Conservation (phyloP, 2,888 invertebrate species). For the Leistus spinibarbis region DNA sequence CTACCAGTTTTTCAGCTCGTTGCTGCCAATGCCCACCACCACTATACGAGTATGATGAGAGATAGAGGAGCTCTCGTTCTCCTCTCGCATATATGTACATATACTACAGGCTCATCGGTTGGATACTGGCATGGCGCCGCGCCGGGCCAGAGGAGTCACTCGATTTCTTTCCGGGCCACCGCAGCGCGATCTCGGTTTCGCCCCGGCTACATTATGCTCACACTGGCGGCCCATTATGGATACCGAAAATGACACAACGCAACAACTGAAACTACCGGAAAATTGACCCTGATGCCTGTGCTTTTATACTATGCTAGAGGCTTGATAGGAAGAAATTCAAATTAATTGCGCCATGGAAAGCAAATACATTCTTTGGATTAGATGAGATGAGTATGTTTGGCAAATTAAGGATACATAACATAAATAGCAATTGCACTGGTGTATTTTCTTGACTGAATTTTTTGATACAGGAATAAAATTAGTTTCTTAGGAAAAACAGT, state of each 20-base stretch:
- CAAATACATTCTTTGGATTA: background rate
- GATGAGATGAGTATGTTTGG: too few relatives aligned
- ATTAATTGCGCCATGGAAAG: background rate
- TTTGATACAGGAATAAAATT: too few relatives aligned
- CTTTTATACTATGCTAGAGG: background rate
- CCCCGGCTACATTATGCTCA: constrained; percentile 12
- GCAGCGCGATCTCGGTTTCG: constrained; percentile 1
- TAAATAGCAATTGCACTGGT: too few relatives aligned
- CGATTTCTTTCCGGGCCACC: constrained; percentile 13
- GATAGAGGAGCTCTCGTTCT: background rate
- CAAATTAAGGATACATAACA: too few relatives aligned
- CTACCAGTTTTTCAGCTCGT: constrained; percentile 39
- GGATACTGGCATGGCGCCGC: constrained; percentile 14
- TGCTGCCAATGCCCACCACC: background rate
- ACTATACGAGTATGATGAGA: background rate
- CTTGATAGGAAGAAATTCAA: background rate
- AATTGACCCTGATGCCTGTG: background rate
- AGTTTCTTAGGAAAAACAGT: too few relatives aligned
- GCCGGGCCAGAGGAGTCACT: constrained; percentile 10
- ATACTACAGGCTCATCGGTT: background rate
- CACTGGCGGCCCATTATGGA: constrained; percentile 21
- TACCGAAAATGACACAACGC: constrained; percentile 17
- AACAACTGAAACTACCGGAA: constrained; percentile 25
- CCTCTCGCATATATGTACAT: background rate
- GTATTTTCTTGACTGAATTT: too few relatives aligned